Percentiles rank a stretch among this genome's conserved stretches.
These are phyloP conservation scores for Acleris sparsana DNA, from an alignment of 2,888 invertebrate genomes.

Conservation along the genomic window DNA sequence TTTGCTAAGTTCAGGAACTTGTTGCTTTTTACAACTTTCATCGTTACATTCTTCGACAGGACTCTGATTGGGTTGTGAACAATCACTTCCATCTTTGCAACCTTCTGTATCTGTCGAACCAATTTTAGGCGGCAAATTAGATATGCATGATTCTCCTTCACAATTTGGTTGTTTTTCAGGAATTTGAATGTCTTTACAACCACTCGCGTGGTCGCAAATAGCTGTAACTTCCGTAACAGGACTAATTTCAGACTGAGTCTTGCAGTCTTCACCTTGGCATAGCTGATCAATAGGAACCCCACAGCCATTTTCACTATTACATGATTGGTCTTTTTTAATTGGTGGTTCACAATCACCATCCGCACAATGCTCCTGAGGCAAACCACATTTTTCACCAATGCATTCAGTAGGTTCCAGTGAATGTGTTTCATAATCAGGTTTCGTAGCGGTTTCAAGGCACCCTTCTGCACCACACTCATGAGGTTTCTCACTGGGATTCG, in stretches of 20 bases:
- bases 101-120: slow-evolving; percentile 28
- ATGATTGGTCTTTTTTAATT: slow-evolving; percentile 38
- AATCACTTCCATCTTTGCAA: slow-evolving; percentile 49
- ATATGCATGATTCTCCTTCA: slow-evolving; percentile 40
- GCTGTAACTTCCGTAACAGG: slow-evolving; percentile 39
- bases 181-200: slow-evolving; percentile 41
- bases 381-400: slow-evolving; percentile 46
- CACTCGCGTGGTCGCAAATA: slow-evolving; percentile 43
- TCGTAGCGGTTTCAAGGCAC: slow-evolving; percentile 10
- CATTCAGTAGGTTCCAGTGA: slow-evolving; percentile 43
- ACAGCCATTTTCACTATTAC: slow-evolving; percentile 41
- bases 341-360: slow-evolving; percentile 47
- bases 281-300: slow-evolving; percentile 40
- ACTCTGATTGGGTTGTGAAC: slow-evolving; percentile 42
- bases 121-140: slow-evolving; percentile 2
- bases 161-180: slow-evolving; percentile 42
- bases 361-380: slow-evolving; percentile 43
- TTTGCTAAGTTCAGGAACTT: slow-evolving; percentile 44
- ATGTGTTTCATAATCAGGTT: slow-evolving; percentile 6
- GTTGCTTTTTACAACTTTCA: slow-evolving; percentile 60
- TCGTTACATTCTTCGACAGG: slow-evolving; percentile 53
- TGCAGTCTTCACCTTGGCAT: slow-evolving; percentile 52
- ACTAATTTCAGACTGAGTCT: slow-evolving; percentile 38
- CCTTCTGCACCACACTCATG: slow-evolving; percentile 24
- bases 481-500: slow-evolving; percentile 35